Evolutionary conservation across 2,797 vertebrate species (phyloP).

Genomic region (Sebastes elongatus): DNA sequence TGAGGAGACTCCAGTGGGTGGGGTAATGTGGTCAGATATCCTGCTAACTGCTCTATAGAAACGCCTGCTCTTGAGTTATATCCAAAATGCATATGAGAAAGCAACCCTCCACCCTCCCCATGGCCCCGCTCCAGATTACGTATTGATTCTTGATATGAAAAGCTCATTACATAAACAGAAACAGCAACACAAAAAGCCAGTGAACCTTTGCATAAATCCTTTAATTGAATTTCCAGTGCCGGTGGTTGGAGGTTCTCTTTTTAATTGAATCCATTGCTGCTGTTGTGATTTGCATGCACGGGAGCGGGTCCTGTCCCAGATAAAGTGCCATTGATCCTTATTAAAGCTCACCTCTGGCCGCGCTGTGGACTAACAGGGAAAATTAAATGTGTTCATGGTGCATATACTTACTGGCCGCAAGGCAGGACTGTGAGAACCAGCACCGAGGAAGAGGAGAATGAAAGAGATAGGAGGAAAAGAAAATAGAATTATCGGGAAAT

Average conservation of each 20-base stretch:
- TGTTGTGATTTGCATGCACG: conserved; percentile 95
- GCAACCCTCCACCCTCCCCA: conserved; percentile 68
- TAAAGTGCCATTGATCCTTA: conserved; percentile 99
- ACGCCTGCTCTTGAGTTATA: conserved; percentile 62
- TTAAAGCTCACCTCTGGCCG: conserved; percentile 99
- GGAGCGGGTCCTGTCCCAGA: conserved; percentile 96
- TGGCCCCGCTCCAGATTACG: conserved; percentile 92
- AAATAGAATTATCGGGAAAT: conserved; percentile 86
- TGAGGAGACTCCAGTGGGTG: conserved; percentile 12
- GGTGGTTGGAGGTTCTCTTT: conserved; percentile 95
- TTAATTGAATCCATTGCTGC: conserved; percentile 99
- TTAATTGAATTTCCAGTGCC: conserved; percentile 99
- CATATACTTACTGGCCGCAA: conserved; percentile 91
- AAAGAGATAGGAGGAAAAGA: conserved; percentile 42
- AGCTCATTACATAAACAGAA: conserved; percentile 99
- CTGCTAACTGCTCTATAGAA: conserved; percentile 50
- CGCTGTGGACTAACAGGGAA: conserved; percentile 96
- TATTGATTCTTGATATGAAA: conserved; percentile 99
- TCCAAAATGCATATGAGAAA: conserved; percentile 72
- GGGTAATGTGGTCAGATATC: conserved; percentile 36
- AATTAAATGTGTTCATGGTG: conserved; percentile 97
- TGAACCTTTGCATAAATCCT: conserved; percentile 99
- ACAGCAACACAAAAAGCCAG: conserved; percentile 92
- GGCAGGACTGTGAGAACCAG: conserved; percentile 85
- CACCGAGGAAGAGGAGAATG: conserved; percentile 50